A percentile compares a stretch with the other conserved stretches of the same genome.
Evolutionary conservation across 2,113 vertebrate species (phyloP).

Genomic region (Rhinoderma darwinii): DNA sequence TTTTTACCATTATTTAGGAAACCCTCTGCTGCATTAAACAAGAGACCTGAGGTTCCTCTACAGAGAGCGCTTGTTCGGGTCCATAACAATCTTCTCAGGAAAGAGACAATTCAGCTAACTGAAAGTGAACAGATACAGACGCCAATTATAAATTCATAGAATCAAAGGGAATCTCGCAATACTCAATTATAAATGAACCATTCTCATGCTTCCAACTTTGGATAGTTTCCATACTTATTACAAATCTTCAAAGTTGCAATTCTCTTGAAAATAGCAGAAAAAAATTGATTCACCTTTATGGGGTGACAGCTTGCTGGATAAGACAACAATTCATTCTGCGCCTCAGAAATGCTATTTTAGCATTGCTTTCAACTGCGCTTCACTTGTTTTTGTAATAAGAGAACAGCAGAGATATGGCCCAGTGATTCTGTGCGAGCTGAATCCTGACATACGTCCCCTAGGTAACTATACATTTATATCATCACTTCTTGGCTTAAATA

Average conservation of each 20-base stretch:
- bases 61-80: neutral
- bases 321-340: conserved; percentile 43
- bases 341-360: conserved; percentile 21
- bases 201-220: conserved; percentile 32
- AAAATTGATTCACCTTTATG: conserved; percentile 32
- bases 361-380: conserved; percentile 13
- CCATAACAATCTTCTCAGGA: neutral
- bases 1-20: neutral
- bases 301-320: conserved; percentile 41
- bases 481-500: neutral
- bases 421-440: neutral
- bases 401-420: neutral
- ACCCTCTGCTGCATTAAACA: neutral
- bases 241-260: conserved; percentile 52
- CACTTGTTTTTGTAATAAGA: neutral
- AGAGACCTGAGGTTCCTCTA: neutral
- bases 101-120: conserved; percentile 43
- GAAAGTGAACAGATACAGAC: conserved; percentile 32
- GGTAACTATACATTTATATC: conserved; percentile 16
- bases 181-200: conserved; percentile 52
- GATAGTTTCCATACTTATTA: conserved; percentile 52
- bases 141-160: conserved; percentile 53
- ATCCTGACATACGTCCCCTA: conserved; percentile 14
- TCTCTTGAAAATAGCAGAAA: conserved; percentile 39
- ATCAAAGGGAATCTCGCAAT: conserved; percentile 48